Evolutionary conservation across 2,888 invertebrate species (phyloP).

Genomic region (Lycia hirtaria): DNA sequence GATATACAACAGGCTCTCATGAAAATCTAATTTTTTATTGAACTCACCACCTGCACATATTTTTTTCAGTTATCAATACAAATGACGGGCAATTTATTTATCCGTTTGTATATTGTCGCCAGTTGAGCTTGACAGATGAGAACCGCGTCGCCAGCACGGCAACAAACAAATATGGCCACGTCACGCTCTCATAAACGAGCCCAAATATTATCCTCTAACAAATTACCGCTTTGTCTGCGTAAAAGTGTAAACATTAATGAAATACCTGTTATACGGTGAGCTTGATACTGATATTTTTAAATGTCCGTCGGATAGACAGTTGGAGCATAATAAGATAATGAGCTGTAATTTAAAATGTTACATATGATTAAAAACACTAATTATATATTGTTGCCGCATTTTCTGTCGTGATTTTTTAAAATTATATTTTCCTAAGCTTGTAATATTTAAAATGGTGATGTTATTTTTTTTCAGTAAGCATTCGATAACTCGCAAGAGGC

Average conservation of each 20-base stretch:
- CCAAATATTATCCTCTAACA: constrained; percentile 79
- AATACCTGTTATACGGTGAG: constrained; percentile 27
- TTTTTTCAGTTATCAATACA: constrained; percentile 72
- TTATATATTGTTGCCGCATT: too few relatives aligned
- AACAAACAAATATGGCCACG: constrained; percentile 78
- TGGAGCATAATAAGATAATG: neutral
- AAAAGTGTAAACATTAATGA: constrained; percentile 62
- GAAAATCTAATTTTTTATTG: neutral
- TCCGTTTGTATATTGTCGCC: constrained; percentile 74
- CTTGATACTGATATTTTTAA: constrained; percentile 5
- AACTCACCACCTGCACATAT: constrained; percentile 31
- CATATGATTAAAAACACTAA: neutral
- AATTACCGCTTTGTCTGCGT: constrained; percentile 68
- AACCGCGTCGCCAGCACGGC: constrained; percentile 56
- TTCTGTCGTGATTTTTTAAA: too few relatives aligned
- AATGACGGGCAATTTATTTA: constrained; percentile 74
- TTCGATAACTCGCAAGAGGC: too few relatives aligned
- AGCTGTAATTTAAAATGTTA: neutral
- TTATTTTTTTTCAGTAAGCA: too few relatives aligned
- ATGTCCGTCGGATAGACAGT: neutral
- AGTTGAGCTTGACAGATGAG: constrained; percentile 81
- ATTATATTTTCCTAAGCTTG: too few relatives aligned
- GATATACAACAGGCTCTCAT: neutral
- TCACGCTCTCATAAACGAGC: constrained; percentile 78
- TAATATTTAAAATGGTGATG: too few relatives aligned